phyloP scores from a whole-genome alignment of 1,140 invertebrate species.

The Philotrypesis tridentata region DNA sequence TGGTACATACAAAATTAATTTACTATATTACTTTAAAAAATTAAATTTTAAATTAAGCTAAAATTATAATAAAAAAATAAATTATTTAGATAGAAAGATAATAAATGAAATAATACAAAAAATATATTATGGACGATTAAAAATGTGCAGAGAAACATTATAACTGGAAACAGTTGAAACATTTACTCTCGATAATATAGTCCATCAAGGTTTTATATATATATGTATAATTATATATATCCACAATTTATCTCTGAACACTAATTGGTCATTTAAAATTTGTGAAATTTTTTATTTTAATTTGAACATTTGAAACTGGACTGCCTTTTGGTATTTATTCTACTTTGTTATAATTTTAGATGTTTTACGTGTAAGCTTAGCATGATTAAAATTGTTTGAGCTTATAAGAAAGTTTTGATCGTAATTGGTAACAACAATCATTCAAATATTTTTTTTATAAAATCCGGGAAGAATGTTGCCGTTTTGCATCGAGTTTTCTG shows the following conservation, averaged over 20 bases:
- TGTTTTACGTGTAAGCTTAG: not conserved
- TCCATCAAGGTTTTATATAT: too few species aligned
- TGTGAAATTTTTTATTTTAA: not conserved
- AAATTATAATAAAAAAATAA: not conserved
- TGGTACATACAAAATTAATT: not conserved
- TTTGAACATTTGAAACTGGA: not conserved
- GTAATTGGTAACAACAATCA: not conserved
- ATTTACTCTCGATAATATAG: not conserved
- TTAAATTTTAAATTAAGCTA: not conserved
- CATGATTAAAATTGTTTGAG: not conserved
- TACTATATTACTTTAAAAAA: not conserved
- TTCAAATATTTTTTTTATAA: not conserved
- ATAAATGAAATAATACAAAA: not conserved
- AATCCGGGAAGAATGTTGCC: not conserved
- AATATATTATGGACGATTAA: not conserved
- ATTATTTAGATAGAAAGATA: not conserved
- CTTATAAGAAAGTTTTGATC: not conserved
- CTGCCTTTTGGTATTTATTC: not conserved
- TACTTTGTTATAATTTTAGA: not conserved
- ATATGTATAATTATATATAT: too few species aligned
- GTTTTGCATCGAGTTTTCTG: not conserved
- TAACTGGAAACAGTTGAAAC: not conserved
- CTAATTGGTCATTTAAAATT: conserved; percentile 8
- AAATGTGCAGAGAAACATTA: too few species aligned
- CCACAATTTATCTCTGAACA: not conserved